These are phyloP conservation scores for Philopotamus ludificatus DNA, from an alignment of 1,140 invertebrate species.

Conservation along the genomic window DNA sequence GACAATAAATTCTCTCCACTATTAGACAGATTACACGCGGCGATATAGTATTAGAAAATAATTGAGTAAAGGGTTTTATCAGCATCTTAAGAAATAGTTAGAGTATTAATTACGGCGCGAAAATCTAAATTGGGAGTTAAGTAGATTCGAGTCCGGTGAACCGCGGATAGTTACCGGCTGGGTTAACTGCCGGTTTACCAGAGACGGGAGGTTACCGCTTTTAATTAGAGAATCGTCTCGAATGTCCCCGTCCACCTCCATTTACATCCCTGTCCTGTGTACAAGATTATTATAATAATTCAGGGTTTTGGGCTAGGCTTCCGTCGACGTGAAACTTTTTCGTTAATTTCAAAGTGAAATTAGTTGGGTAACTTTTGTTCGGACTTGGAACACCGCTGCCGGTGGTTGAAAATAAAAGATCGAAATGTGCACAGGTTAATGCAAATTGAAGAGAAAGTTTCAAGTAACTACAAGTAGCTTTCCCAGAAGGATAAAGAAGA, in stretches of 20 bases:
- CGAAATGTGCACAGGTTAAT: slow-evolving; percentile 6
- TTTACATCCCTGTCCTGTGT: not conserved
- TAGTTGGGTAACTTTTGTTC: slow-evolving; percentile 15
- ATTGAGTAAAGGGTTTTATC: too few relatives aligned
- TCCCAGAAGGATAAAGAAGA: too few relatives aligned
- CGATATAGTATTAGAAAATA: too few relatives aligned
- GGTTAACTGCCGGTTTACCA: slow-evolving; percentile 3
- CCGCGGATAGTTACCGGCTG: not conserved
- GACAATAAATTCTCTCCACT: too few relatives aligned
- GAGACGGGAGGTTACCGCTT: not conserved
- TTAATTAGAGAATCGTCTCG: not conserved
- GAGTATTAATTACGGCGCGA: too few relatives aligned
- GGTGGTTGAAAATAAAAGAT: slow-evolving; percentile 3
- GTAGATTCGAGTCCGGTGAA: not conserved
- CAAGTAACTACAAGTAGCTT: not conserved
- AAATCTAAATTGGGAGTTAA: not conserved
- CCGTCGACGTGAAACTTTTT: slow-evolving; percentile 2
- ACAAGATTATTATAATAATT: slow-evolving; percentile 21
- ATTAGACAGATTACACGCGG: too few relatives aligned
- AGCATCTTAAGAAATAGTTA: too few relatives aligned
- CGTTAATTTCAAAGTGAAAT: slow-evolving; percentile 22
- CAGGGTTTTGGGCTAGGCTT: not conserved
- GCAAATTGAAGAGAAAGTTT: not conserved
- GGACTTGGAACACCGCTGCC: not conserved
- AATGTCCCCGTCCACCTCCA: not conserved